These are phyloP conservation scores for Drosophila paramelanica DNA, from an alignment of 2,888 invertebrate genomes.

Conservation along the genomic window DNA sequence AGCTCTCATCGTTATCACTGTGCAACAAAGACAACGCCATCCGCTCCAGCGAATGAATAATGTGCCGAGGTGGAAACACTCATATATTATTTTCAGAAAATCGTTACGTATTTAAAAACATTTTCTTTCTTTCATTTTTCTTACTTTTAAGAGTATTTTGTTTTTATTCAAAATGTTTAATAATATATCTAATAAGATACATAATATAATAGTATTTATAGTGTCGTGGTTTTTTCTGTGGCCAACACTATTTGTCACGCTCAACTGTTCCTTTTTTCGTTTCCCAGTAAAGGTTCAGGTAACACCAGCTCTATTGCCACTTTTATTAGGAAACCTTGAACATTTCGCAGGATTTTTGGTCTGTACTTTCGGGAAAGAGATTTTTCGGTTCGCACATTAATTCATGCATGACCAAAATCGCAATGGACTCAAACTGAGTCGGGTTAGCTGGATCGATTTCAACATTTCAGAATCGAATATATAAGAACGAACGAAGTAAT, in stretches of 20 bases:
- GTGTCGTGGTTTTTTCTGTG: slow-evolving; percentile 6
- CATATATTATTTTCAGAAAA: slow-evolving; percentile 37
- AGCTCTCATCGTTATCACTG: slow-evolving; percentile 56
- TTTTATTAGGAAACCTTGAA: slow-evolving; percentile 10
- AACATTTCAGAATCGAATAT: no score
- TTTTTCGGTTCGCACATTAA: not conserved
- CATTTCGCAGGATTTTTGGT: not conserved
- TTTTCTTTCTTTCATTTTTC: not conserved
- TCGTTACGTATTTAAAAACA: slow-evolving; percentile 7
- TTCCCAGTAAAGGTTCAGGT: slow-evolving; percentile 8
- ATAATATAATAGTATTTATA: not conserved
- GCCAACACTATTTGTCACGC: not conserved
- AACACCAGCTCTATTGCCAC: not conserved
- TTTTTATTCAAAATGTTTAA: not conserved
- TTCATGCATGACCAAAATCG: not conserved
- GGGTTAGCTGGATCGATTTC: not conserved
- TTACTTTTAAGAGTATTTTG: not conserved
- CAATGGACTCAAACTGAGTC: not conserved
- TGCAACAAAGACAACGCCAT: slow-evolving; percentile 47
- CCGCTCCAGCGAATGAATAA: slow-evolving; percentile 43
- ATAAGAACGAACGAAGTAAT: no score
- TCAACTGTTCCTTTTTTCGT: not conserved
- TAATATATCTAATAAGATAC: no score
- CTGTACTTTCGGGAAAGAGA: not conserved
- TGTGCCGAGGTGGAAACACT: slow-evolving; percentile 36